These are phyloP conservation scores for Odontocolon sp. DNA, from an alignment of 2,888 invertebrate genomes.

Conservation along the genomic window DNA sequence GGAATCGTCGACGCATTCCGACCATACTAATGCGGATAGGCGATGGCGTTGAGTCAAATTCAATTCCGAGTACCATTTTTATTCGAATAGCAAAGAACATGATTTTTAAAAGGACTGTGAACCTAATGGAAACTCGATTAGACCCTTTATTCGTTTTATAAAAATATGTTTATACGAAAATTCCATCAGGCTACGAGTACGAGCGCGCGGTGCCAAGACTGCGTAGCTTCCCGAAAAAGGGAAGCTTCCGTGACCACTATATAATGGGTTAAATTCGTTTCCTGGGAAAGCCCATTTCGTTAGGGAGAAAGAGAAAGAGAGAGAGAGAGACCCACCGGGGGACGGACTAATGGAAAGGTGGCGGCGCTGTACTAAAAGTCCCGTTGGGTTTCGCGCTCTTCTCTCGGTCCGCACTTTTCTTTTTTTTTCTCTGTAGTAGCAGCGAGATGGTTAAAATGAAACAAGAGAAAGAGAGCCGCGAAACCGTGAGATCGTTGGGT, in stretches of 20 bases:
- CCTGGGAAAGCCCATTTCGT: constrained; percentile 66
- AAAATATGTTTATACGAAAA: constrained; percentile 37
- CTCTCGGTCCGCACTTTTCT: constrained; percentile 25
- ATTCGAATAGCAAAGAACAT: no score
- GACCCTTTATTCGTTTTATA: constrained; percentile 38
- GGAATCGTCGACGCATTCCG: no score
- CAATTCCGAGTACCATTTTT: no score
- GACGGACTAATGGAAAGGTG: constrained; percentile 66
- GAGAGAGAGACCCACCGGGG: constrained; percentile 55
- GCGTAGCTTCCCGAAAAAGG: constrained; percentile 48
- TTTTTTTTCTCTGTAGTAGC: constrained; percentile 24
- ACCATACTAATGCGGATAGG: no score
- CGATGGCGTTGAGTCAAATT: no score
- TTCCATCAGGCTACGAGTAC: neutral
- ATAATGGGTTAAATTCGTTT: constrained; percentile 68
- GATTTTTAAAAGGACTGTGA: constrained; percentile 39
- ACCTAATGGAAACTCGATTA: constrained; percentile 57
- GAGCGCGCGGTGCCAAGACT: constrained; percentile 8
- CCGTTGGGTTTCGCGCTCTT: constrained; percentile 57
- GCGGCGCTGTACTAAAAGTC: constrained; percentile 64
- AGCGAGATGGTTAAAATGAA: neutral
- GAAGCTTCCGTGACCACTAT: constrained; percentile 57
- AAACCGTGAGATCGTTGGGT: constrained; percentile 59
- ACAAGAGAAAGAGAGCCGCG: neutral
- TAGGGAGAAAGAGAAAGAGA: no score